Evolutionary conservation across 2,113 vertebrate species (phyloP).

Genomic region (Spea multiplicata): DNA sequence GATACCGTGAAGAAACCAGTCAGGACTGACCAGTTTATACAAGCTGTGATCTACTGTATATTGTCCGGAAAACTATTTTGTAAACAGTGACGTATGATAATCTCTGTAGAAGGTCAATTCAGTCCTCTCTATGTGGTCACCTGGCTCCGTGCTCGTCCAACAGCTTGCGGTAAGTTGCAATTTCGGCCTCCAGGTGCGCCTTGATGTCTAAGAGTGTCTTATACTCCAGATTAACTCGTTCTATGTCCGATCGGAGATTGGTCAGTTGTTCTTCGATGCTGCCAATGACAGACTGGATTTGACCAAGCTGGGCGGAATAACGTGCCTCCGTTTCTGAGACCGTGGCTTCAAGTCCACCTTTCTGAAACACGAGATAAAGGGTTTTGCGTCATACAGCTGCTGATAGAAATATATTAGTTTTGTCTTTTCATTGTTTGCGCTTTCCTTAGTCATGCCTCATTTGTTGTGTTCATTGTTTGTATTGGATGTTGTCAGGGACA

Average conservation of each 20-base stretch:
- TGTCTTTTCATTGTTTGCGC: background rate
- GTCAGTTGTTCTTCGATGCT: slow-evolving; percentile 67
- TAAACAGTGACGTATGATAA: background rate
- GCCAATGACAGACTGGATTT: slow-evolving; percentile 65
- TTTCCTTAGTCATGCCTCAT: background rate
- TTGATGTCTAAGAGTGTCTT: slow-evolving; percentile 65
- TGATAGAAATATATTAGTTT: background rate
- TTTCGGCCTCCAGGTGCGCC: slow-evolving; percentile 74
- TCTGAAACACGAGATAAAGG: slow-evolving; percentile 53
- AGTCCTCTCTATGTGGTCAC: slow-evolving; percentile 36
- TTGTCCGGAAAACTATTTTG: too few species aligned
- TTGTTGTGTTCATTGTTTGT: background rate
- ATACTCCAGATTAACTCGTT: slow-evolving; percentile 63
- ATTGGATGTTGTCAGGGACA: background rate
- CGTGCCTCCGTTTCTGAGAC: slow-evolving; percentile 67
- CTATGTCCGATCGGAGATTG: slow-evolving; percentile 63
- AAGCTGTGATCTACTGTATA: too few species aligned
- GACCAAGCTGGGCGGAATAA: slow-evolving; percentile 58
- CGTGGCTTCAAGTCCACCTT: slow-evolving; percentile 69
- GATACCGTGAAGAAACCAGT: too few species aligned
- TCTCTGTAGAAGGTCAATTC: background rate
- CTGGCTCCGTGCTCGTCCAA: slow-evolving; percentile 68
- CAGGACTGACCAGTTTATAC: too few species aligned
- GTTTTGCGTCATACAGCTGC: background rate
- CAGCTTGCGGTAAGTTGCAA: slow-evolving; percentile 70